Conservation (phyloP, 2,113 vertebrate genomes). For the Scomber japonicus region DNA sequence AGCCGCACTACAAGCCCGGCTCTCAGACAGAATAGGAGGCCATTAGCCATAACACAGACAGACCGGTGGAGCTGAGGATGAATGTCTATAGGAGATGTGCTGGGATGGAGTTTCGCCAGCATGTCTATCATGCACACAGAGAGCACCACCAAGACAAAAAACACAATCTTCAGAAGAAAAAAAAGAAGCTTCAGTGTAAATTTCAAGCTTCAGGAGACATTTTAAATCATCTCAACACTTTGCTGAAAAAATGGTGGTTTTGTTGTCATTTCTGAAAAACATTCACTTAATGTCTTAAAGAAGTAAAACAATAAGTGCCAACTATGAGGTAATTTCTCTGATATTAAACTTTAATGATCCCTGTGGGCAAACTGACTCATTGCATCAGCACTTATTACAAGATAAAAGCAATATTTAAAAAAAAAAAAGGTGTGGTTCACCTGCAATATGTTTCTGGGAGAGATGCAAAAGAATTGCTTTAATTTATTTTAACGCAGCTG, state of each 20-base stretch:
- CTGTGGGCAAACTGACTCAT: conserved; percentile 16
- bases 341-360: conserved; percentile 22
- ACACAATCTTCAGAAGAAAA: background rate
- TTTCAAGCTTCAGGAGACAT: background rate
- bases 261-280: background rate
- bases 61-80: background rate
- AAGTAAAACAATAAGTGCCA: conserved; percentile 5
- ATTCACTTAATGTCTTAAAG: background rate
- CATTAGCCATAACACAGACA: conserved; percentile 35
- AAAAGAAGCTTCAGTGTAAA: background rate
- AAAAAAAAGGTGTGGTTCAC: background rate
- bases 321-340: conserved; percentile 8
- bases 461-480: background rate
- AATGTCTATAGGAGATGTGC: background rate
- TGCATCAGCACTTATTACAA: conserved; percentile 16
- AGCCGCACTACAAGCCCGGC: background rate
- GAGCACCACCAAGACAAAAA: background rate
- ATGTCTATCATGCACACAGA: background rate
- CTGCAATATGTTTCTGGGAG: background rate
- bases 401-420: background rate
- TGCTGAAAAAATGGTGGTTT: background rate
- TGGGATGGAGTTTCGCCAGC: conserved; percentile 2
- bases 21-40: conserved; percentile 23
- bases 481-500: too few species aligned
- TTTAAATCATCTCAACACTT: background rate